A percentile compares a stretch with the other conserved stretches of the same genome.
These are phyloP conservation scores for Tympanuchus pallidicinctus DNA, from an alignment of 2,113 vertebrate genomes.

Conservation along the genomic window DNA sequence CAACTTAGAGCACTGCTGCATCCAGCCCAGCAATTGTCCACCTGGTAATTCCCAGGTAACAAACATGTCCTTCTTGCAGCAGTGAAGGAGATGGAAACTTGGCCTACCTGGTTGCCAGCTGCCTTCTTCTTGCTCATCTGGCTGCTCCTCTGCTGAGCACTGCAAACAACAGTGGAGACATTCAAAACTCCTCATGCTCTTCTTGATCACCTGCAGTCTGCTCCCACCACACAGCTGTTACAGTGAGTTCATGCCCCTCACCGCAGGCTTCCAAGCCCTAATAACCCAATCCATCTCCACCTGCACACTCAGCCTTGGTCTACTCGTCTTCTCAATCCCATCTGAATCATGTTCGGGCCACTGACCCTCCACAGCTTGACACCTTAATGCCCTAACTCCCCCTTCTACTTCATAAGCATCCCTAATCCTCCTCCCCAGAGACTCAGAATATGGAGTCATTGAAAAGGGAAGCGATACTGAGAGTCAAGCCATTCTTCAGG, in stretches of 20 bases:
- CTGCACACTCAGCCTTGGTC: not conserved
- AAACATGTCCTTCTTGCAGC: not conserved
- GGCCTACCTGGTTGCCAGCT: slow-evolving; percentile 94
- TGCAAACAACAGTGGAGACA: slow-evolving; percentile 66
- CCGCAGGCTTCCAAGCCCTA: not conserved
- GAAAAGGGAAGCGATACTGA: not conserved
- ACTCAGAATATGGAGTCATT: not conserved
- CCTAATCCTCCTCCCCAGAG: not conserved
- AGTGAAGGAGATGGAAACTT: slow-evolving; percentile 33
- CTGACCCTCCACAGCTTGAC: not conserved
- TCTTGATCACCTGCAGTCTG: not conserved
- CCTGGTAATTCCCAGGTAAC: slow-evolving; percentile 13
- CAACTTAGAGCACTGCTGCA: not conserved
- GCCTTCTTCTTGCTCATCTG: slow-evolving; percentile 97
- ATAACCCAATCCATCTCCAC: not conserved
- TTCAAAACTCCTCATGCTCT: slow-evolving; percentile 16
- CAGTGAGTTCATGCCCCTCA: not conserved
- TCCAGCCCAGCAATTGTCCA: not conserved
- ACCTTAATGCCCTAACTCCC: not conserved
- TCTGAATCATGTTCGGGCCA: not conserved
- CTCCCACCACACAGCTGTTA: not conserved
- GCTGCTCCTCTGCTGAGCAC: slow-evolving; percentile 96
- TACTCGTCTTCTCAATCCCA: not conserved
- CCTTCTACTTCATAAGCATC: not conserved
- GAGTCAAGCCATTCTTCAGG: not conserved